Conservation (phyloP, 2,888 invertebrate genomes). For the Diarsia mendica region DNA sequence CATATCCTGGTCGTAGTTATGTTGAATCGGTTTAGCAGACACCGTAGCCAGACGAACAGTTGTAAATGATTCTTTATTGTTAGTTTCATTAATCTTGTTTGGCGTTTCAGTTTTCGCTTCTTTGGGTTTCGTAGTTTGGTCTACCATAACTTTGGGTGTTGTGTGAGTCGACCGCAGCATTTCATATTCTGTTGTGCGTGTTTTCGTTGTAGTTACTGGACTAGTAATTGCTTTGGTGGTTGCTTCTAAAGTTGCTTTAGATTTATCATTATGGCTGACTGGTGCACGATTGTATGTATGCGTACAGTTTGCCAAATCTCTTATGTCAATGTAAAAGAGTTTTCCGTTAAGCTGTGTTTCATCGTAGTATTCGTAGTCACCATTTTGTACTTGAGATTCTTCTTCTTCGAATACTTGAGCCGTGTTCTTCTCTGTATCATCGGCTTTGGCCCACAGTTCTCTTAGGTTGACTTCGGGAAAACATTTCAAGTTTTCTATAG, state of each 20-base stretch:
- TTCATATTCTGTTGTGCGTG: constrained; percentile 37
- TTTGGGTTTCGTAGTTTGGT: constrained; percentile 25
- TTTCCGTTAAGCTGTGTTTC: constrained; percentile 85
- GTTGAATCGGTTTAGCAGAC: constrained; percentile 82
- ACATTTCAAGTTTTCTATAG: constrained; percentile 85
- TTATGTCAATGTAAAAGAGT: constrained; percentile 83
- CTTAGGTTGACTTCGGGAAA: constrained; percentile 75
- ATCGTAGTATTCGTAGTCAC: constrained; percentile 86
- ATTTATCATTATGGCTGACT: constrained; percentile 3
- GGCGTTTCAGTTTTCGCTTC: constrained; percentile 42
- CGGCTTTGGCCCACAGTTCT: constrained; percentile 78
- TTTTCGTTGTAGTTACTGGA: constrained; percentile 37
- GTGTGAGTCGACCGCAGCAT: constrained; percentile 14
- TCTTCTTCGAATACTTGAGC: constrained; percentile 71
- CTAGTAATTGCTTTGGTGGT: constrained; percentile 44
- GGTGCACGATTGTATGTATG: constrained; percentile 32
- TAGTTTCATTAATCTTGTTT: constrained; percentile 59
- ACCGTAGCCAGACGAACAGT: constrained; percentile 85
- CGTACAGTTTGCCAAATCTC: constrained; percentile 81
- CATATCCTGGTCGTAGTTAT: constrained; percentile 80
- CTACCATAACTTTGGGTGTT: constrained; percentile 8
- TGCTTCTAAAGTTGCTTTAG: constrained; percentile 32
- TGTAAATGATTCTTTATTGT: constrained; percentile 72
- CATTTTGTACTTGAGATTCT: constrained; percentile 66
- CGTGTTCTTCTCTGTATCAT: constrained; percentile 73